Base-by-base conservation (phyloP, 2,797 vertebrate species). In the Spinibarbus caldwelli region DNA sequence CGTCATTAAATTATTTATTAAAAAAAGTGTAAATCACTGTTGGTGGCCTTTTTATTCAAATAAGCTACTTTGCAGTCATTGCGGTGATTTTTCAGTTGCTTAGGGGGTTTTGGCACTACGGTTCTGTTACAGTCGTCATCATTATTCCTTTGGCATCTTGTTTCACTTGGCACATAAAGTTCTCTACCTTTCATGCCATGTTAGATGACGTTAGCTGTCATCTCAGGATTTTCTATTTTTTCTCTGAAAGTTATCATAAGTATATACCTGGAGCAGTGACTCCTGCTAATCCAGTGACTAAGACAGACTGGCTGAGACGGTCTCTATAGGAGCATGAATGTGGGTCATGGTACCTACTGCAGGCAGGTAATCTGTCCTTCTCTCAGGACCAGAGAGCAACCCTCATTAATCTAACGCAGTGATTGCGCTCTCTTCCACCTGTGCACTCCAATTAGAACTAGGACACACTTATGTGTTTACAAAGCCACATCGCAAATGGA, bases 391-490 rank as follows among this genome's bases (percentile, higher is more conserved):
- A 17, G 26, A 57, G 36, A 45, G 88, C 82, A 90, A 90, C 92
- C 90, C 90, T 94, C 93, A 94, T 95, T 95, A 94, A 95, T 94
- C 93, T 90, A 90, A 92, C 86, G 87, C 89, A 90, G 91, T 88
- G 86, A 91, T 38, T 92, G 89, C 81, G 72, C 90, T 82, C 86
- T 19, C 89, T 91, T 90, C 93, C 92, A 93, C 93, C 93, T 95
- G 93, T 91, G 89, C 92, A 91, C 91, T 93, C 91, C 90, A 88
- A 83, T 90, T 86, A 92, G 93, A 95, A 94, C 90, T 94, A 92
- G 94, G 94, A 89, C 95, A 92, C 93, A 93, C 92, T 92, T 93
- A 93, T 91, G 94, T 93, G 92, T 93, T 94, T 90, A 93, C 89
- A 91, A 91, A 92, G 92, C 93, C 92, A 90, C 94, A 15, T 47